These are phyloP conservation scores for Drosophila yakuba DNA, from an alignment of 1,140 invertebrate genomes.

Conservation along the genomic window DNA sequence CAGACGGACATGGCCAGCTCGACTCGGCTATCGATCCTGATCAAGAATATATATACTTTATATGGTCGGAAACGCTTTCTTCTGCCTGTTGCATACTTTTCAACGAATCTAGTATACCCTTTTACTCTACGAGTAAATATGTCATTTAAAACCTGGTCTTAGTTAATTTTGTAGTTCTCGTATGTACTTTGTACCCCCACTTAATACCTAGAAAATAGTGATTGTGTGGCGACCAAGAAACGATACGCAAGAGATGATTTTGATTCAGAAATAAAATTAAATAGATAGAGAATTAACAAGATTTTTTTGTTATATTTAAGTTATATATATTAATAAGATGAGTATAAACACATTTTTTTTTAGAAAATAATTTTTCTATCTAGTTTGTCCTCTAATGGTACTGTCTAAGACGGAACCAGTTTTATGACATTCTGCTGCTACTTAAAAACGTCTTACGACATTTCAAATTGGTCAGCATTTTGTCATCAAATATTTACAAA, in stretches of 20 bases:
- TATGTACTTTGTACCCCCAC: conserved; percentile 1
- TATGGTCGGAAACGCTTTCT: too few species aligned
- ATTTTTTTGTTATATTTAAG: too few species aligned
- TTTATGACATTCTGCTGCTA: neutral
- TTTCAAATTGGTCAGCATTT: conserved; percentile 15
- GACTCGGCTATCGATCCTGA: too few species aligned
- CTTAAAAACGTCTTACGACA: conserved; percentile 15
- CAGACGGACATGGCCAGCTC: too few species aligned
- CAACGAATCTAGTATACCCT: too few species aligned
- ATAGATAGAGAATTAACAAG: neutral
- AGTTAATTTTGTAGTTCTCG: neutral
- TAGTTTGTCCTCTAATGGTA: conserved; percentile 19
- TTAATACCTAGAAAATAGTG: conserved; percentile 45
- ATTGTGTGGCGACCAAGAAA: neutral
- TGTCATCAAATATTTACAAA: neutral
- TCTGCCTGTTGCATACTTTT: too few species aligned
- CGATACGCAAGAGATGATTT: neutral
- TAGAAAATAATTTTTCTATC: neutral
- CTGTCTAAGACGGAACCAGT: neutral
- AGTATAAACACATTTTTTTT: too few species aligned
- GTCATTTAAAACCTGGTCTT: neutral
- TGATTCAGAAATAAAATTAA: neutral
- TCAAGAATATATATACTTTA: too few species aligned
- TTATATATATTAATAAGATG: too few species aligned
- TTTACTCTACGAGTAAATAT: too few species aligned